Conservation (phyloP, 2,888 invertebrate species). For the Belgica antarctica region DNA sequence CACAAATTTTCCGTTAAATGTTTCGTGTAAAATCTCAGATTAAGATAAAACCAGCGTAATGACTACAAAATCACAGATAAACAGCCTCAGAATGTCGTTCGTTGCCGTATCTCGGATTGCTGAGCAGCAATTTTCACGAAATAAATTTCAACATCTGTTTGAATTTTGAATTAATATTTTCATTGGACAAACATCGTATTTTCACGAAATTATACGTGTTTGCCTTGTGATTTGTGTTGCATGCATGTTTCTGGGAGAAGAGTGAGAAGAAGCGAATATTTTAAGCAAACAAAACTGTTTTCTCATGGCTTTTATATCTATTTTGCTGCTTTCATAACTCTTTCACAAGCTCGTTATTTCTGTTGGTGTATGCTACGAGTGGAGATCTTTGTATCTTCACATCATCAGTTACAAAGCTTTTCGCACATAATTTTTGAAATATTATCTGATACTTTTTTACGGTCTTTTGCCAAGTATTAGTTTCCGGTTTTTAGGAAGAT, state of each 20-base stretch:
- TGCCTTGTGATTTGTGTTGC: not conserved
- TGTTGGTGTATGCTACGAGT: not conserved
- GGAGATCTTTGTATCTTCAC: not conserved
- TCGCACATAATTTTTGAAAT: slow-evolving; percentile 3
- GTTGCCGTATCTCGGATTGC: not conserved
- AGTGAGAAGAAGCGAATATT: not conserved
- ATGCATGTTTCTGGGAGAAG: not conserved
- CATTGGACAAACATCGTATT: slow-evolving; percentile 40
- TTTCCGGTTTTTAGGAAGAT: no score
- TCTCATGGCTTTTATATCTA: not conserved
- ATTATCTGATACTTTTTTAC: no score
- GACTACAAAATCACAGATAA: no score
- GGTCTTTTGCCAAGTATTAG: not conserved
- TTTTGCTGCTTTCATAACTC: slow-evolving; percentile 1
- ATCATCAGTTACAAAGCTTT: not conserved
- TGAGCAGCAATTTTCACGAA: not conserved
- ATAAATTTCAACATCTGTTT: slow-evolving; percentile 43
- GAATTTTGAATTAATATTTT: slow-evolving; percentile 44
- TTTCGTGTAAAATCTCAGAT: no score
- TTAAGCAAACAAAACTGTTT: not conserved
- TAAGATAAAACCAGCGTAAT: no score
- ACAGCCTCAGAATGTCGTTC: no score
- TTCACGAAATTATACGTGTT: slow-evolving; percentile 12
- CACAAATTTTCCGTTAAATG: no score
- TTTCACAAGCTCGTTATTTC: not conserved